These are phyloP conservation scores for Scarus forsteni DNA, from an alignment of 2,797 vertebrate species.

Conservation along the genomic window DNA sequence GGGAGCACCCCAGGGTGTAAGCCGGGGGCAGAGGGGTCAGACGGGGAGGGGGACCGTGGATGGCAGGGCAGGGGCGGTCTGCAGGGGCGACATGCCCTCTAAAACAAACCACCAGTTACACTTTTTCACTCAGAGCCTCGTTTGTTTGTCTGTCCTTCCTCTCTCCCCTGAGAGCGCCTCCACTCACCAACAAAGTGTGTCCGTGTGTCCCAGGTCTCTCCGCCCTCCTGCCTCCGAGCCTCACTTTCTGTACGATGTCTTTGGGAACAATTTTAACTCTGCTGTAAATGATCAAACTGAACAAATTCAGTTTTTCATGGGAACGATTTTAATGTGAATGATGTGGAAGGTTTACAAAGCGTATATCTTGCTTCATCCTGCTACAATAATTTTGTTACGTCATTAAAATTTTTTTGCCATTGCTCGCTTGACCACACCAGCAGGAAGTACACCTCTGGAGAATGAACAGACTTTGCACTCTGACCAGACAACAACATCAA, in stretches of 20 bases:
- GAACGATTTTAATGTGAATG: too few relatives aligned
- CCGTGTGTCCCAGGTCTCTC: slow-evolving; percentile 43
- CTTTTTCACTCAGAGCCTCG: slow-evolving; percentile 69
- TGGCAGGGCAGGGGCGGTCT: slow-evolving; percentile 55
- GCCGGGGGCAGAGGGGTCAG: slow-evolving; percentile 76
- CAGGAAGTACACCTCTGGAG: too few relatives aligned
- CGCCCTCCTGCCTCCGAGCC: slow-evolving; percentile 43
- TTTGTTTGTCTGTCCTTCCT: slow-evolving; percentile 78
- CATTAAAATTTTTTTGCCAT: too few relatives aligned
- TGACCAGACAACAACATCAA: too few relatives aligned
- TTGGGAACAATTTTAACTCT: neutral
- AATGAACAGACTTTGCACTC: too few relatives aligned
- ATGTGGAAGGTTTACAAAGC: too few relatives aligned
- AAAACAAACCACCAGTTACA: slow-evolving; percentile 82
- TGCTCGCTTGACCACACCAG: too few relatives aligned
- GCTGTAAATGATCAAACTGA: neutral
- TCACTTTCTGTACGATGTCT: slow-evolving; percentile 17
- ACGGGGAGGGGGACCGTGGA: slow-evolving; percentile 53
- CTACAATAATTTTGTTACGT: too few relatives aligned
- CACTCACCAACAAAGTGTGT: slow-evolving; percentile 55
- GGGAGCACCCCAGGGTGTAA: slow-evolving; percentile 75
- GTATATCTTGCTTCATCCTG: too few relatives aligned
- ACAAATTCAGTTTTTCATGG: too few relatives aligned
- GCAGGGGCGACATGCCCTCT: slow-evolving; percentile 74
- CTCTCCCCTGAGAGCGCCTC: slow-evolving; percentile 65